These are phyloP conservation scores for Euwallacea fornicatus DNA, from an alignment of 1,140 invertebrate genomes.

Conservation along the genomic window DNA sequence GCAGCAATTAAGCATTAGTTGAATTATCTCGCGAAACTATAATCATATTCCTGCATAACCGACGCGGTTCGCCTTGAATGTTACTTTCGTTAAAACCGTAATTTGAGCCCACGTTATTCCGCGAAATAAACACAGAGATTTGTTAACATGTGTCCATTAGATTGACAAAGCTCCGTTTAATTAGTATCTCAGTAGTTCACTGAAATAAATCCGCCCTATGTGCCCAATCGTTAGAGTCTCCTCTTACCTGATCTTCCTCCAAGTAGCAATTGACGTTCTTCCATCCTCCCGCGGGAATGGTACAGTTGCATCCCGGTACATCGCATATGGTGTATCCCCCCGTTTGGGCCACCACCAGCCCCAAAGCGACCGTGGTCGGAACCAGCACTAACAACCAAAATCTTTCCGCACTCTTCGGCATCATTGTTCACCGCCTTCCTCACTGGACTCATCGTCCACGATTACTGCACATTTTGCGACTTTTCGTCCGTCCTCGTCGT, in stretches of 20 bases:
- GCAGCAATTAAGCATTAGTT: too few species aligned
- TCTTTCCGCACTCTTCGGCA: conserved; percentile 30
- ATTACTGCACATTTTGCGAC: conserved; percentile 6
- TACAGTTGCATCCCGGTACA: conserved; percentile 62
- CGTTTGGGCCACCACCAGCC: conserved; percentile 32
- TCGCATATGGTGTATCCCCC: conserved; percentile 55
- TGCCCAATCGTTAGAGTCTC: too few species aligned
- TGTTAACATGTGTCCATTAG: too few species aligned
- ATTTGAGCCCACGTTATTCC: too few species aligned
- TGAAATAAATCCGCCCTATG: too few species aligned
- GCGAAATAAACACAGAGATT: too few species aligned
- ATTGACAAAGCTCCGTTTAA: too few species aligned
- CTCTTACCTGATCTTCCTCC: conserved; percentile 57
- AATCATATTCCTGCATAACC: too few species aligned
- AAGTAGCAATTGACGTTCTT: conserved; percentile 66
- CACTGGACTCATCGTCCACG: conserved; percentile 9
- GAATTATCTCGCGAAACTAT: too few species aligned
- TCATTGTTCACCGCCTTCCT: neutral
- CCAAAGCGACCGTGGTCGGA: conserved; percentile 35
- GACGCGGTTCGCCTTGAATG: too few species aligned
- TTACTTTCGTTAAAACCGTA: too few species aligned
- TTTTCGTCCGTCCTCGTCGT: conserved; percentile 12
- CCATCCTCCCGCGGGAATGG: conserved; percentile 60
- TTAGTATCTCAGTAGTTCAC: too few species aligned
- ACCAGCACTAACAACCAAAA: conserved; percentile 39